Base-by-base conservation (phyloP, 2,888 invertebrate species). In the Tachystola acroxantha region DNA sequence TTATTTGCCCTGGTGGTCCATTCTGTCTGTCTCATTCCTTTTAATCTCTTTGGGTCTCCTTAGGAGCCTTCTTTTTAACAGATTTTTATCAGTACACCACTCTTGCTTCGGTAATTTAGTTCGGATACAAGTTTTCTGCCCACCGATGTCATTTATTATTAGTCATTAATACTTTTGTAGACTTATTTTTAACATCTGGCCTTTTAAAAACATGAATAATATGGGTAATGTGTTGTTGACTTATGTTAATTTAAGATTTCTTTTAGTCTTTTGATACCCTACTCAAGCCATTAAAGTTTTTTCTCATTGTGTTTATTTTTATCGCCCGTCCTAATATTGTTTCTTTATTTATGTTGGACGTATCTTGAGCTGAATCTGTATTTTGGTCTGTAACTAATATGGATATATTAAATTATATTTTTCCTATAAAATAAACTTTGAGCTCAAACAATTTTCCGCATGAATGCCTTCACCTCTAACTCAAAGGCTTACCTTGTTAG, bases 1-100 rank as follows among this genome's bases (percentile, higher is more conserved):
- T 73, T 69, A 58, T 68, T 69, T 69, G 54, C 48, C 57, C 53
- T 51, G 34, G 33, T 38, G 44, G 55, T 40, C 49, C 50, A 56
- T 49, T 59, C 58, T 57, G 54, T 56, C 52, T 48, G 53, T 62
- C 59, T 60, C 50, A 45, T 46, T 61, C 48, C 49, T 66, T 70
- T 65, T 62, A 47, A 45, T 46, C 57, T 43, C 48, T 46, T 50
- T 46, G 36, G 47, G 46, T 47, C 44, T 49, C 45, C 52, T 55
- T 51, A 53, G 42, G 40, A 44, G 40, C 46, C 59, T 67, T 66
- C 54, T 55, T 57, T 57, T 49, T 50, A 48, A 53, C 40, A 29
- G 45, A 45, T 43, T 42, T 43, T 45, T 42, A 45, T 46, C 42
- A 32, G 36, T 48, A 39, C 36, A 29, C 34, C 36, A 34, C 34